Evolutionary conservation across 2,113 vertebrate species (phyloP).

Genomic region (Suncus etruscus): DNA sequence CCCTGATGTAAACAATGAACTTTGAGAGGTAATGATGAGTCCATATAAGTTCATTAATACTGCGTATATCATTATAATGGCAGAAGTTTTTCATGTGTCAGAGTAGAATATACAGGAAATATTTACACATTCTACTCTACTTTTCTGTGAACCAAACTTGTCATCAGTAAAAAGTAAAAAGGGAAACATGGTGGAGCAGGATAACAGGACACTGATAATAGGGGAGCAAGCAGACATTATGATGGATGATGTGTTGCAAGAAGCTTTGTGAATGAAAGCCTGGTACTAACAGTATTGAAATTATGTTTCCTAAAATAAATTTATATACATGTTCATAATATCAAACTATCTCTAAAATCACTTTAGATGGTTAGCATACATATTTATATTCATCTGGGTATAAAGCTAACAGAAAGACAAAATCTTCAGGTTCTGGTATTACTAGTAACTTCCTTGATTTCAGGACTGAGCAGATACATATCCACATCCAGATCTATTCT

Average conservation of each 20-base stretch:
- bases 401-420: slow-evolving; percentile 3
- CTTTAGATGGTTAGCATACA: not conserved
- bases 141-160: not conserved
- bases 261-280: not conserved
- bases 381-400: slow-evolving; percentile 18
- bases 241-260: not conserved
- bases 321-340: not conserved
- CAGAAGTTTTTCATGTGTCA: not conserved
- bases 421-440: not conserved
- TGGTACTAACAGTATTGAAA: not conserved
- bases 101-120: not conserved
- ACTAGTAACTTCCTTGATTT: not conserved
- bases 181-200: too few relatives aligned
- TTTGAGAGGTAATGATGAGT: not conserved
- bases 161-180: too few relatives aligned
- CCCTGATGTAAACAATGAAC: not conserved
- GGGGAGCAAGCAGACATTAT: too few relatives aligned
- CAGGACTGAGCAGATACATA: too few relatives aligned
- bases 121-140: not conserved
- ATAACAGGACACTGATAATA: too few relatives aligned
- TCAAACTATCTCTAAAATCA: slow-evolving; percentile 10
- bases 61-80: too few relatives aligned
- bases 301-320: not conserved
- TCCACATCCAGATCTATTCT: too few relatives aligned
- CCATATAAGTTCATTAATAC: not conserved